Evolutionary conservation across 2,888 invertebrate species (phyloP), one percentile per base, ranked within the genome.

Genomic region (Terebella lapidaria): DNA sequence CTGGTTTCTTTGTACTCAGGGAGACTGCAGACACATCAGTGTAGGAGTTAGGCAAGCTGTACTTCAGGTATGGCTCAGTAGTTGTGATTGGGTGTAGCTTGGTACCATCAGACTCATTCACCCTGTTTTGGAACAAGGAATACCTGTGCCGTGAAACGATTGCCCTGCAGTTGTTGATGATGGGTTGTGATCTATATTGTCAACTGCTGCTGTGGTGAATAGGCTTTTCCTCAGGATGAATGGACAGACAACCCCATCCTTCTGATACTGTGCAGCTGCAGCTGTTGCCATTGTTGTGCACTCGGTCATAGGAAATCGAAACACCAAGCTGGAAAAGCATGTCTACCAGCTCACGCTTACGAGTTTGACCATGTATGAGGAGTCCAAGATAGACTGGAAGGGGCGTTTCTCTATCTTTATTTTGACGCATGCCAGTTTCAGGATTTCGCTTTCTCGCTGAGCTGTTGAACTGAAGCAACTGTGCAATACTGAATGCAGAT

Each of bases 111-210:
- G 22, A 20, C 20, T 56, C 47, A 56, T 46, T 45, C 4, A 18
- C 20, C 20, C 24, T 63, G 57, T 66, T 62, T 46, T 65, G 66
- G 35, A 65, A 66, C n/a, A 66, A 4, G 3, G 67, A 67, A 67
- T 64, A n/a, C 58, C 60, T 2, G 66, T 66, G 2, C 68, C 67
- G 55, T 69, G 66, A 27, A 64, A 64, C 5, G 63, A 60, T 22
- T 30, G 47, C 10, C 22, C 51, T 15, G 65, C 60, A 25, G 62
- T 65, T n/a, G 63, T 61, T 45, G 67, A 45, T 42, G 54, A 57
- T 27, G 66, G 64, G 51, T 67, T 70, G 46, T 66, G 66, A 45
- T 70, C 68, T 27, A 65, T 68, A 54, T 66, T 70, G 47, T 70
- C 67, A 24, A 69, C 58, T 18, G 67, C 67, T 24, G 64, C 46